These are phyloP conservation scores for Strix aluco DNA, from an alignment of 2,113 vertebrate genomes.

Conservation along the genomic window DNA sequence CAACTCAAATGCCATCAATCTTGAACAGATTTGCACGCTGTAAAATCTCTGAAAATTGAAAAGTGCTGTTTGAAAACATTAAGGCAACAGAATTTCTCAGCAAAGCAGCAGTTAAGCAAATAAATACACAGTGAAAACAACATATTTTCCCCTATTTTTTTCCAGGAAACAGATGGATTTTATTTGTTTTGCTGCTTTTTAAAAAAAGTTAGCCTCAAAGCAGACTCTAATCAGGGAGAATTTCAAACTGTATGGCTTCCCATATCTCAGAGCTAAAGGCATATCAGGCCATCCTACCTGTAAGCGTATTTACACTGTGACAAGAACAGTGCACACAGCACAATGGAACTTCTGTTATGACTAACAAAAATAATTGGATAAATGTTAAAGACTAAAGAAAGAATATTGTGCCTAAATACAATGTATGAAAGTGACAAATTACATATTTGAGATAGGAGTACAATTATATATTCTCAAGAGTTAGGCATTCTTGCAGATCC, in stretches of 20 bases:
- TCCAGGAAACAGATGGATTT: not conserved
- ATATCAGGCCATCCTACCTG: not conserved
- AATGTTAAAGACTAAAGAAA: not conserved
- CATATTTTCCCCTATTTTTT: not conserved
- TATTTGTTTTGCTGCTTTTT: not conserved
- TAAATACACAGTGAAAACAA: not conserved
- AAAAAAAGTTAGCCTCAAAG: not conserved
- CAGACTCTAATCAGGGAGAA: not conserved
- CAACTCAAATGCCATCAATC: not conserved
- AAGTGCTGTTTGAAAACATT: not conserved
- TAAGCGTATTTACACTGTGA: not conserved
- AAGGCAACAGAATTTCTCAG: not conserved
- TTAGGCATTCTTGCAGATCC: not conserved
- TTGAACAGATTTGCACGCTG: not conserved
- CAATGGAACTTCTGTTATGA: not conserved
- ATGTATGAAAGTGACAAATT: not conserved
- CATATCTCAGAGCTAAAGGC: not conserved
- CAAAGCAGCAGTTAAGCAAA: not conserved
- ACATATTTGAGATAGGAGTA: not conserved
- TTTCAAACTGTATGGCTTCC: not conserved
- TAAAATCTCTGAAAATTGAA: not conserved
- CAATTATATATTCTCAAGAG: not conserved
- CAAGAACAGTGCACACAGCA: not conserved
- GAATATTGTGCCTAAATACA: not conserved
- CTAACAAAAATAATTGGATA: not conserved